Conservation (phyloP, 2,113 vertebrate species). For the Hassar affinis region DNA sequence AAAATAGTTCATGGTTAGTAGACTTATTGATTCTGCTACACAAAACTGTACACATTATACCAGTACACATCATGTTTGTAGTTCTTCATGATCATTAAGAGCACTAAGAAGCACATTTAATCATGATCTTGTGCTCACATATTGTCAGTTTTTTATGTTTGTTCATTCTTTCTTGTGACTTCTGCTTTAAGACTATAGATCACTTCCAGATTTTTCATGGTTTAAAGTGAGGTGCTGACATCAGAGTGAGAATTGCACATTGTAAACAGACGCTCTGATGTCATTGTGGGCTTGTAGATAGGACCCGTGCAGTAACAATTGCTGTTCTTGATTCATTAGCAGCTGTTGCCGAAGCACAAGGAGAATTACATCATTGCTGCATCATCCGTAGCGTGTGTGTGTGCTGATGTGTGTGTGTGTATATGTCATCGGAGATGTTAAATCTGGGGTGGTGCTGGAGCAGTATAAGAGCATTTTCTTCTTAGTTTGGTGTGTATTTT, state of each 20-base stretch:
- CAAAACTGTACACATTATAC: neutral
- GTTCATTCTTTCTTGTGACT: constrained; percentile 11
- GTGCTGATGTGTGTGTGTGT: neutral
- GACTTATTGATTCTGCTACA: neutral
- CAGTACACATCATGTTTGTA: neutral
- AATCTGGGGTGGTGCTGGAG: neutral
- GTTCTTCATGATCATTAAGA: neutral
- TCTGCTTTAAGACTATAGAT: constrained; percentile 11
- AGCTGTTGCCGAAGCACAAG: constrained; percentile 34
- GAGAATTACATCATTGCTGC: constrained; percentile 42
- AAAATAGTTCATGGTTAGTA: neutral
- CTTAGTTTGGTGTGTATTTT: neutral
- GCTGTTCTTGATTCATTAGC: constrained; percentile 37
- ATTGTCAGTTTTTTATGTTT: neutral
- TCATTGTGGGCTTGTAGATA: constrained; percentile 24
- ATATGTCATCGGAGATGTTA: neutral
- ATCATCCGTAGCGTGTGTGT: neutral
- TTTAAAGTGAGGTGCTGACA: constrained; percentile 1
- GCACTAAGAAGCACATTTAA: constrained; percentile 1
- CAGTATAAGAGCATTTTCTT: neutral
- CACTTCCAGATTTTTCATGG: constrained; percentile 16
- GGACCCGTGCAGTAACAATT: constrained; percentile 27
- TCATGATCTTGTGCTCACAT: constrained; percentile 13
- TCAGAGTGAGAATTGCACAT: constrained; percentile 28
- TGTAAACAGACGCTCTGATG: constrained; percentile 18